Evolutionary conservation across 2,888 invertebrate species (phyloP), one percentile per base, ranked within the genome.

Genomic region (Tricholauxania praeusta): DNA sequence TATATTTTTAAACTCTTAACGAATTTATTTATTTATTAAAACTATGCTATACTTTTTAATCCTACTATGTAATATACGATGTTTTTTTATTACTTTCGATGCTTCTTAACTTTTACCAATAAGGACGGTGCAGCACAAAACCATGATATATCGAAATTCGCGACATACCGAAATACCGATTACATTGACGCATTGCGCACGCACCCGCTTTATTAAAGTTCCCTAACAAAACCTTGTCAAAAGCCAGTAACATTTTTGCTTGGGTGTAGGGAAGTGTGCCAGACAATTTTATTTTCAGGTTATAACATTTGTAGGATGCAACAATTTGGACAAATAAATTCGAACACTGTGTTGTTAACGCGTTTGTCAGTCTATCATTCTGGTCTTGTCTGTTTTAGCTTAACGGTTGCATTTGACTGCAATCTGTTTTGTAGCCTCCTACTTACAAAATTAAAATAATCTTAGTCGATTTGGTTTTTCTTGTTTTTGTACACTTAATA

Each of bases 241-340:
- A 12, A 62, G 75, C 75, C 74, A 73, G 75, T 74, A 74, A 28
- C 69, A 71, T 53, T 67, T 64, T 47, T 64, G 53, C 48, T 55
- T 71, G 49, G 68, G 60, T 53, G 67, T 59, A 4, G 55, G 48
- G 19, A 22, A 32, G 55, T 52, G 47, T 14, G 48, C 28, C 28
- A 28, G 28, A 28, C 28, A 28, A 28, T 39, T 39, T 17, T 6
- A 68, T 49, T 47, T 59, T 17, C 12, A 47, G n/a, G 48, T 15
- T 28, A 14, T 22, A n/a, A 10, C 32, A 65, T 39, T 39, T 17
- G 12, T 17, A 22, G 71, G 17, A 19, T n/a, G 28, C 17, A 57
- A 12, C 47, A 55, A 57, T 39, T n/a, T 14, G 47, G 15, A n/a
- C 39, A 17, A 17, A 17, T n/a, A 17, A 17, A 39, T 39, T 7